These are phyloP conservation scores for Caenorhabditis macrosperma DNA, from an alignment of 2,888 invertebrate genomes.

Conservation along the genomic window DNA sequence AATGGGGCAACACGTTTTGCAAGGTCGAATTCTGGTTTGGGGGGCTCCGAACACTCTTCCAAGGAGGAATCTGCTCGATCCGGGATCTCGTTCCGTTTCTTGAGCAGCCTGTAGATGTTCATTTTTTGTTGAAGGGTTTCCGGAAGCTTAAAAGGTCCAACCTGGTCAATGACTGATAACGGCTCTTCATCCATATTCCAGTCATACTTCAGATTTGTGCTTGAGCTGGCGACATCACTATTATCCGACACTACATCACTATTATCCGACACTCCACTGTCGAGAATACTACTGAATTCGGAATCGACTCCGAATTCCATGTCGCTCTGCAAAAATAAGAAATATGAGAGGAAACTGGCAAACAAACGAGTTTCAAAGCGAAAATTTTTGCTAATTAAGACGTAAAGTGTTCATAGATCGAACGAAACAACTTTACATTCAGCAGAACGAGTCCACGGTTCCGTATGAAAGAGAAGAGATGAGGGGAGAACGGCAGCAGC, in stretches of 20 bases:
- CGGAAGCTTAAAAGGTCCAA: not conserved
- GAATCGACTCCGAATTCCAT: too few species aligned
- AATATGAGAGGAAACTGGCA: too few species aligned
- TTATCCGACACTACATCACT: not conserved
- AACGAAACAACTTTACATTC: too few species aligned
- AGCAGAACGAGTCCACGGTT: not conserved
- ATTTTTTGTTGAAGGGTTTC: too few species aligned
- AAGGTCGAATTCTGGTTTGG: not conserved
- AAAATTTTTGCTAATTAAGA: too few species aligned
- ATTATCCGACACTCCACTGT: not conserved
- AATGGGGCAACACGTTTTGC: conserved; percentile 1
- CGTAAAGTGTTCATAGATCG: too few species aligned
- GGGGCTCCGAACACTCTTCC: not conserved
- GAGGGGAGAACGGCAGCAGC: not conserved
- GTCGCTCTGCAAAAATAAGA: too few species aligned
- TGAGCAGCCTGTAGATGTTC: not conserved
- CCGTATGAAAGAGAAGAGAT: not conserved
- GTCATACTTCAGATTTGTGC: not conserved
- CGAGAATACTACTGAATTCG: too few species aligned
- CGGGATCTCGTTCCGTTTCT: not conserved
- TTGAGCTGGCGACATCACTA: not conserved
- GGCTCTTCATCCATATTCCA: not conserved
- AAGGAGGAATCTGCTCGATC: not conserved
- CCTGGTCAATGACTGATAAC: not conserved
- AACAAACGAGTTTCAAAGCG: too few species aligned